A percentile compares a stretch with the other conserved stretches of the same genome.
phyloP scores from a whole-genome alignment of 1,140 invertebrate species.

The Platyura marginata region DNA sequence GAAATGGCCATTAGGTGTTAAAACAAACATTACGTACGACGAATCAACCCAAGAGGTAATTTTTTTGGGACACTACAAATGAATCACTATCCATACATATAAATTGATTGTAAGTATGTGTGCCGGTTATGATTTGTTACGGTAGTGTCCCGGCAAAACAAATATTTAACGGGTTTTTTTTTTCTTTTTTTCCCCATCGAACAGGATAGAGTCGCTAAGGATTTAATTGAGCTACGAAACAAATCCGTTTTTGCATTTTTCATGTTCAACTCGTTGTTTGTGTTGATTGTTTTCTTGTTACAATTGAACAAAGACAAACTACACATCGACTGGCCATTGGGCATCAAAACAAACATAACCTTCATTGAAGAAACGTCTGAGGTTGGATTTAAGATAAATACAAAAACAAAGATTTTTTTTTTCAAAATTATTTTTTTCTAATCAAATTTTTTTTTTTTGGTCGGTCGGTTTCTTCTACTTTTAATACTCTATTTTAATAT shows the following conservation, averaged over 20 bases:
- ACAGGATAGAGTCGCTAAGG: constrained; percentile 68
- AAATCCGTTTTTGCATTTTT: constrained; percentile 96
- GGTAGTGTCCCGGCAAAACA: constrained; percentile 1
- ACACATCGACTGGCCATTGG: constrained; percentile 86
- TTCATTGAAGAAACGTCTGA: constrained; percentile 77
- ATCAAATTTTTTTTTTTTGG: neutral
- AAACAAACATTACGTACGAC: constrained; percentile 82
- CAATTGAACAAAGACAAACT: constrained; percentile 95
- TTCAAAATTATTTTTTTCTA: too few relatives aligned
- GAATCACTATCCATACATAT: too few relatives aligned
- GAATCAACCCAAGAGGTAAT: constrained; percentile 76
- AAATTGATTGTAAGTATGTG: too few relatives aligned
- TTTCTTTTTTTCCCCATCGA: constrained; percentile 8
- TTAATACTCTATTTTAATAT: too few relatives aligned
- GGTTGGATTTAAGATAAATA: constrained; percentile 38
- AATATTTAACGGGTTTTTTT: constrained; percentile 13
- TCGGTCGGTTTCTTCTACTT: too few relatives aligned
- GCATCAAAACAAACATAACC: constrained; percentile 86
- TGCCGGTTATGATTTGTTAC: neutral
- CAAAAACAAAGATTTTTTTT: too few relatives aligned
- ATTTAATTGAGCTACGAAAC: constrained; percentile 84
- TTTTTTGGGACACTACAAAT: constrained; percentile 9
- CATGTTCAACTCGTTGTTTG: constrained; percentile 98
- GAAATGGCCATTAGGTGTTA: constrained; percentile 85
- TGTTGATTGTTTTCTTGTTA: constrained; percentile 93